phyloP scores from a whole-genome alignment of 2,888 invertebrate species.

The Bombylius discolor region DNA sequence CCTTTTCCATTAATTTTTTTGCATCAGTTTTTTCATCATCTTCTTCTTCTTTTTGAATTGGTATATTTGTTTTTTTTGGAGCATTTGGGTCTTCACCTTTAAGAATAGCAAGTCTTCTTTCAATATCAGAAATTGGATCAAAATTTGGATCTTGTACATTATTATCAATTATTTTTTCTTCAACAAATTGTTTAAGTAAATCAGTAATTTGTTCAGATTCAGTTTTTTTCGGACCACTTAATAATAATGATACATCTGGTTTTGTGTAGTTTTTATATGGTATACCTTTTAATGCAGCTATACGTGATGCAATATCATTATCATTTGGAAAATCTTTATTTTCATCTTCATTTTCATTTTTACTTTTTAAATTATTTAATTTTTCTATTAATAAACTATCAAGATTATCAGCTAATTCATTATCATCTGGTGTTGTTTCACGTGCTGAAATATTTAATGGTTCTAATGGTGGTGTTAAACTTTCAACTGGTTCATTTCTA shows the following conservation, averaged over 20 bases:
- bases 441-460: constrained; percentile 16
- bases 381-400: constrained; percentile 50
- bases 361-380: constrained; percentile 28
- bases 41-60: constrained; percentile 28
- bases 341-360: constrained; percentile 48
- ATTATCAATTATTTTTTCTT: constrained; percentile 43
- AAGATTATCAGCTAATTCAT: constrained; percentile 28
- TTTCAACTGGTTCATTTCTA: constrained; percentile 21
- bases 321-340: constrained; percentile 38
- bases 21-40: constrained; percentile 34
- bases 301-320: constrained; percentile 48
- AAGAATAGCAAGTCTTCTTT: constrained; percentile 40
- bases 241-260: constrained; percentile 28
- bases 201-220: constrained; percentile 60
- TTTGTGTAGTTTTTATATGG: constrained; percentile 29
- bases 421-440: constrained; percentile 6
- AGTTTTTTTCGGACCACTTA: constrained; percentile 45
- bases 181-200: constrained; percentile 44
- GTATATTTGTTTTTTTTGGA: neutral
- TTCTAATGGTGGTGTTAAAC: constrained; percentile 24
- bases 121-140: constrained; percentile 42
- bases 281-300: constrained; percentile 54
- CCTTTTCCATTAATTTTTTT: constrained; percentile 30
- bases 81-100: constrained; percentile 29
- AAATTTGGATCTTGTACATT: constrained; percentile 37